These are phyloP conservation scores for Himalopsyche tibetana DNA, from an alignment of 2,888 invertebrate species.

Conservation along the genomic window DNA sequence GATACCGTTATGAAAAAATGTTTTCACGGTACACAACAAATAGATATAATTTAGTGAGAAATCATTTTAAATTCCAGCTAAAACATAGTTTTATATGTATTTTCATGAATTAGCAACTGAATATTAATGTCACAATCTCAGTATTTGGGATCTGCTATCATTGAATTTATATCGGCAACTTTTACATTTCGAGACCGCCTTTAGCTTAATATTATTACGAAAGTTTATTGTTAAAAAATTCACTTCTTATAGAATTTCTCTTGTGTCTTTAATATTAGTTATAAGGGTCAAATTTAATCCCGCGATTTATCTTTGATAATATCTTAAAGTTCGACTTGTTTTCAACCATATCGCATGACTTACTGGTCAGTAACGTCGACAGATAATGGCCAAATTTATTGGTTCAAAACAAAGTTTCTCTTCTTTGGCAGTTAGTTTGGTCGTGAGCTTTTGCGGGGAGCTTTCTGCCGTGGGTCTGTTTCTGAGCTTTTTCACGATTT, in stretches of 20 bases:
- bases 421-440: constrained; percentile 13
- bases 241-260: not conserved
- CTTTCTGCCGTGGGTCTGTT: constrained; percentile 42
- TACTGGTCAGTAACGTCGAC: constrained; percentile 21
- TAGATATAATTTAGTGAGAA: no score
- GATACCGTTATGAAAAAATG: no score
- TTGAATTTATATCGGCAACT: no score
- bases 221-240: not conserved
- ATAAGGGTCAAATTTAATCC: constrained; percentile 11
- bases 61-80: no score
- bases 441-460: constrained; percentile 6
- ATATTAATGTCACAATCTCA: no score
- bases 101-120: no score
- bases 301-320: not conserved
- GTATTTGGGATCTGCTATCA: no score
- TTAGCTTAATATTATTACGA: not conserved
- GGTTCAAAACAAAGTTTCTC: constrained; percentile 26
- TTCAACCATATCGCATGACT: constrained; percentile 30
- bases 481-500: constrained; percentile 54
- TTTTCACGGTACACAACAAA: no score
- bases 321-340: constrained; percentile 26
- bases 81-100: no score
- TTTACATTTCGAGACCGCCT: no score
- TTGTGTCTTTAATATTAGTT: not conserved
- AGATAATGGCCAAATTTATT: constrained; percentile 25